Percentiles rank a stretch among this genome's conserved stretches.
Evolutionary conservation across 1,140 invertebrate species (phyloP).

Genomic region (Drosophila nikananu): DNA sequence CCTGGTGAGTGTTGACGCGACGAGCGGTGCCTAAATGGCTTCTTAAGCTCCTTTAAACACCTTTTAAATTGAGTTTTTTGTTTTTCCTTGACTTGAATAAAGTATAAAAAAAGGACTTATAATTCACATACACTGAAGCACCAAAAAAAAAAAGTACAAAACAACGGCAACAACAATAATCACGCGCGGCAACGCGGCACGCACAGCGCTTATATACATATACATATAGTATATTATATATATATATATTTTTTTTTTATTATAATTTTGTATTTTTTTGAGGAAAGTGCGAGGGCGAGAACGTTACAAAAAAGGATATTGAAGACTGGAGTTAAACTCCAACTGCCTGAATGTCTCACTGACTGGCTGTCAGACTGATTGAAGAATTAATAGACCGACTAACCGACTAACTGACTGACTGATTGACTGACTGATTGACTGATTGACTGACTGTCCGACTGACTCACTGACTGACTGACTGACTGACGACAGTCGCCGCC

Average conservation of each 20-base stretch:
- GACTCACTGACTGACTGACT: slow-evolving; percentile 34
- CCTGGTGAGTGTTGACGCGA: slow-evolving; percentile 20
- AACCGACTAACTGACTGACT: background rate
- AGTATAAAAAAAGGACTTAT: slow-evolving; percentile 3
- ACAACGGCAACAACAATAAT: slow-evolving; percentile 25
- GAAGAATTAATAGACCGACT: slow-evolving; percentile 3
- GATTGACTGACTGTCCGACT: slow-evolving; percentile 21
- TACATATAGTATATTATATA: background rate
- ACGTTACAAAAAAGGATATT: slow-evolving; percentile 7
- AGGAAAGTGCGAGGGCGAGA: slow-evolving; percentile 5
- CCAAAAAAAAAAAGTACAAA: slow-evolving; percentile 28
- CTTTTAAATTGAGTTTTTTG: slow-evolving; percentile 42
- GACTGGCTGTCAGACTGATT: background rate
- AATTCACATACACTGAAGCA: slow-evolving; percentile 28
- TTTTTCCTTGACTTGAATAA: background rate
- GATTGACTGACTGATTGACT: slow-evolving; percentile 6
- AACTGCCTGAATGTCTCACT: slow-evolving; percentile 5
- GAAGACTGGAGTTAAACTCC: slow-evolving; percentile 17
- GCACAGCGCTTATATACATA: slow-evolving; percentile 12
- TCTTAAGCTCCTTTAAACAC: slow-evolving; percentile 64
- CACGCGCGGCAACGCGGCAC: slow-evolving; percentile 56
- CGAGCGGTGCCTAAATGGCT: slow-evolving; percentile 29
- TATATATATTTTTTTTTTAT: slow-evolving; percentile 3
- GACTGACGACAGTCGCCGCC: slow-evolving; percentile 71
- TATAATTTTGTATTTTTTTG: background rate